Base-by-base conservation (phyloP, 1,140 invertebrate genomes). In the Asbolus verrucosus region DNA sequence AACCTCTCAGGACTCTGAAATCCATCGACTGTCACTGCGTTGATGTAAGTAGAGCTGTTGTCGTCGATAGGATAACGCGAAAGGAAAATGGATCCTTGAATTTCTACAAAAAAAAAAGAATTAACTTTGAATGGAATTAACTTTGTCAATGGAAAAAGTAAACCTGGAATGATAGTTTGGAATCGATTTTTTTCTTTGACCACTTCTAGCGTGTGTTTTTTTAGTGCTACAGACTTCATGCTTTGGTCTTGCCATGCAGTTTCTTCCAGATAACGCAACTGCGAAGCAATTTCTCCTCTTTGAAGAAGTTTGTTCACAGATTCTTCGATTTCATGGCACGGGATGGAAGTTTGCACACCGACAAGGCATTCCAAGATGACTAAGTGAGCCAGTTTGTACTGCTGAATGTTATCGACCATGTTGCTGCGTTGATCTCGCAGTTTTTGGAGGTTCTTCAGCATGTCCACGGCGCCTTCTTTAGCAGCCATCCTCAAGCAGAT, bases 361-460 rank as follows among this genome's bases (percentile, higher is more conserved):
- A 46, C n/a, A 11, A 75, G 39, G 65, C 59, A 72, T 24, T 77
- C 73, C n/a, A 76, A 24, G 16, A 76, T 30, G 11, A 72, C 62
- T 9, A 77, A 54, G 54, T 76, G 71, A 1, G 60, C 73, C 13
- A 76, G 46, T 62, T 71, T 75, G 54, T 73, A 75, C 38, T 76
- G 73, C 16, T 72, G 65, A 19, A 71, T 18, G 19, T 72, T 76
- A 30, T 75, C 74, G 2, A 95, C 93, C 92, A 95, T 94, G 81
- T 91, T 92, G 67, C 92, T 88, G 65, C 94, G 81, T 79, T 94
- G 88, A 71, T 87, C 86, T 21, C 94, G 84, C 80, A 96, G 86
- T 78, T 91, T 21, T 27, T 27, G 24, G 27, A 65, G 16, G 0
- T n/a, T 41, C 14, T 21, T 14, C 36, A 69, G 33, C 38, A 16